Evolutionary conservation across 2,113 vertebrate species (phyloP), one percentile per base, ranked within the genome.

Genomic region (Eira barbara): DNA sequence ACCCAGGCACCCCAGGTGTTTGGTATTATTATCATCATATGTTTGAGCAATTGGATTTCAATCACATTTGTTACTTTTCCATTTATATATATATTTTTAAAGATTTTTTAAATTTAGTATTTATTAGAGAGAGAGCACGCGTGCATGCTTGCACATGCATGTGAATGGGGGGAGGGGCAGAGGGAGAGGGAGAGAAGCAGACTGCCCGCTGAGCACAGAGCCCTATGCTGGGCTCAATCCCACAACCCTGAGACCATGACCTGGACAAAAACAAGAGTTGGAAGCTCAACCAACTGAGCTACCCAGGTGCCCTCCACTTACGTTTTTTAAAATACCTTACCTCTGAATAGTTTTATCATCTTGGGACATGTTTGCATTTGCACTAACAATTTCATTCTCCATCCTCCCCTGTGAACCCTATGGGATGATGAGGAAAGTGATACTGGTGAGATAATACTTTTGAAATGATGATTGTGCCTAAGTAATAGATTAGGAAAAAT

Each of bases 61-160:
- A 78, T 6, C 6, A 23, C 18, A 67, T 84, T 74, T 63, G 13
- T n/a, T 59, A 59, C n/a, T 36, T 93, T 85, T 42, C 14, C 27
- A 61, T 21, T 20, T 21, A 7, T 42, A 21, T n/a, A 18, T 4
- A 6, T 67, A 7, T 42, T 78, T 45, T 83, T 23, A 39, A 69
- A 91, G 34, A n/a, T n/a, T 67, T 67, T n/a, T n/a, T 67, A 17
- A 67, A 67, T n/a, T 69, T 69, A n/a, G 65, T 69, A 69, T 69
- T n/a, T 69, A n/a, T n/a, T 8, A 69, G 7, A n/a, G 65, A 34
- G 63, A 3, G 6, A 6, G 1, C 1, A 3, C 6, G 15, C 0
- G 3, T 6, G 0, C 34, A 0, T 3, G 4, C 34, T 25, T 10
- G 1, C 8, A 59, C 57, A 59, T 25, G 23, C 57, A 59, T 25